Evolutionary conservation across 2,113 vertebrate species (phyloP).

Genomic region (Salvator merianae): DNA sequence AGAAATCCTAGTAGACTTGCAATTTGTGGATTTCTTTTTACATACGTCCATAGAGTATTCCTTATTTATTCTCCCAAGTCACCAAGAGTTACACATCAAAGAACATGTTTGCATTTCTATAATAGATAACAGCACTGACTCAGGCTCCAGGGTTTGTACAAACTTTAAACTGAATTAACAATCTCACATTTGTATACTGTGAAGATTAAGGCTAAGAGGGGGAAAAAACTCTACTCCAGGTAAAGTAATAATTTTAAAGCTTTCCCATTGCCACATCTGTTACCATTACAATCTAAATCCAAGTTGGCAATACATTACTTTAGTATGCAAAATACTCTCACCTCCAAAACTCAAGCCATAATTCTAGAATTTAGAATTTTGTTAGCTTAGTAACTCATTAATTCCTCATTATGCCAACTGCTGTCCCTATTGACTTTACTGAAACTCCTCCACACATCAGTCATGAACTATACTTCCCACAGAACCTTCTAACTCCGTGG

Average conservation of each 20-base stretch:
- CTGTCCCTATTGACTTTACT: not conserved
- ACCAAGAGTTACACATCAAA: slow-evolving; percentile 82
- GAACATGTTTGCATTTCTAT: slow-evolving; percentile 76
- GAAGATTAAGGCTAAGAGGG: slow-evolving; percentile 61
- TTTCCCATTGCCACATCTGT: slow-evolving; percentile 43
- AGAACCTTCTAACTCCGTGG: not conserved
- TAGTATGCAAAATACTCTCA: slow-evolving; percentile 8
- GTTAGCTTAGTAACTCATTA: not conserved
- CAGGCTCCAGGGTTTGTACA: slow-evolving; percentile 76
- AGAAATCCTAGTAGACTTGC: slow-evolving; percentile 55
- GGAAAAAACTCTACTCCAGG: slow-evolving; percentile 64
- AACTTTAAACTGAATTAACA: slow-evolving; percentile 76
- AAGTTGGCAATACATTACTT: not conserved
- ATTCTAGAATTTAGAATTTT: not conserved
- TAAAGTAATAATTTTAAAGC: slow-evolving; percentile 59
- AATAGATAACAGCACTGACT: slow-evolving; percentile 79
- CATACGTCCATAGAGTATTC: slow-evolving; percentile 69
- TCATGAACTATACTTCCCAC: not conserved
- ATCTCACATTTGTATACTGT: slow-evolving; percentile 76
- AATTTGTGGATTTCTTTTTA: slow-evolving; percentile 68
- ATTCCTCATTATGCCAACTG: not conserved
- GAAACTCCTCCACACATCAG: not conserved
- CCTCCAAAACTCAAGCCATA: not conserved
- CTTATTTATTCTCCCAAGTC: slow-evolving; percentile 72
- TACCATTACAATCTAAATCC: slow-evolving; percentile 34